phyloP scores from a whole-genome alignment of 2,797 vertebrate genomes.

The Ctenochaetus hawaiiensis region DNA sequence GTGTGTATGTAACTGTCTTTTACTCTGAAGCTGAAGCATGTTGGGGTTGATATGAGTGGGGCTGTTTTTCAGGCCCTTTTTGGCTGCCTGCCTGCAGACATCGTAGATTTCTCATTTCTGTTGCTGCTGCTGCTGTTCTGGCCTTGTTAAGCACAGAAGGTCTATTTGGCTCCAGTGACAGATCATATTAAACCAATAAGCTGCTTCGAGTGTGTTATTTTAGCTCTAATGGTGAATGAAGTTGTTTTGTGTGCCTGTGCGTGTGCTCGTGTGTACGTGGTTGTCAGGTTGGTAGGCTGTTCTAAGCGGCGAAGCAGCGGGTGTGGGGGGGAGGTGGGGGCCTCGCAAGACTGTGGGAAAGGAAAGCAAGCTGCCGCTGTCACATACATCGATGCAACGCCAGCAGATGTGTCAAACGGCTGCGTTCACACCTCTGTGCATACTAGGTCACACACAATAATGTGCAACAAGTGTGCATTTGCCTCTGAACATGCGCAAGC shows the following conservation, averaged over 20 bases:
- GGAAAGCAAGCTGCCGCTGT: conserved; percentile 71
- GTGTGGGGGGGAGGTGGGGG: conserved; percentile 51
- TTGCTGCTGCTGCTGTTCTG: conserved; percentile 38
- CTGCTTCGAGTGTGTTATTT: conserved; percentile 63
- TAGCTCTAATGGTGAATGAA: conserved; percentile 59
- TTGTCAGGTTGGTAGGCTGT: conserved; percentile 42
- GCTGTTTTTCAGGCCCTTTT: conserved; percentile 68
- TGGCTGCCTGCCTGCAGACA: conserved; percentile 66
- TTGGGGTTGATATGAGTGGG: conserved; percentile 59
- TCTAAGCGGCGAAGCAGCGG: conserved; percentile 38
- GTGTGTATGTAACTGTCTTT: conserved; percentile 50
- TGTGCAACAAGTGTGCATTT: conserved; percentile 51
- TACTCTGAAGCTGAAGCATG: conserved; percentile 42
- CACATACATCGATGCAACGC: conserved; percentile 73
- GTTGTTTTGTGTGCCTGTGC: conserved; percentile 42
- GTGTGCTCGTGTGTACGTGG: conserved; percentile 15
- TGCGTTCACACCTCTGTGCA: conserved; percentile 77
- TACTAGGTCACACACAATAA: conserved; percentile 53
- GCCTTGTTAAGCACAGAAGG: conserved; percentile 64
- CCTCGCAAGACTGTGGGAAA: conserved; percentile 77
- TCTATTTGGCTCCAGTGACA: conserved; percentile 60
- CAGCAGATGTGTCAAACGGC: conserved; percentile 83
- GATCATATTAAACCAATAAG: conserved; percentile 73
- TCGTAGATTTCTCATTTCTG: conserved; percentile 50
- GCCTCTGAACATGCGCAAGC: conserved; percentile 24